Base-by-base conservation (phyloP, 2,888 invertebrate species). In the Lutraria lutraria region DNA sequence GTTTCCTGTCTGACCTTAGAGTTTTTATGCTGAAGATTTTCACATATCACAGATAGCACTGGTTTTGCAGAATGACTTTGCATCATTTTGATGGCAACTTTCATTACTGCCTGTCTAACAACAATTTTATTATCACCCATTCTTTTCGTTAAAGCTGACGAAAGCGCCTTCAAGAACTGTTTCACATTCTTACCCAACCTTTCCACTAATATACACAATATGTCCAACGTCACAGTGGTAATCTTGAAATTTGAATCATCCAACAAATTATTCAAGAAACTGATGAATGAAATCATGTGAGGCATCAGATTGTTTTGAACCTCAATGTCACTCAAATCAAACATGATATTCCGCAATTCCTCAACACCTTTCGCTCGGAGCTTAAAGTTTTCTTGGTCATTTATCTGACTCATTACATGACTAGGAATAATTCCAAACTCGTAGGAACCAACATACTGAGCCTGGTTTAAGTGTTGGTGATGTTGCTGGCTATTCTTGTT, bases 1-100 rank as follows among this genome's bases (percentile, higher is more conserved):
- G 98, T 97, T 95, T 98, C 98, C 96, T 98, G 98, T 87, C 98
- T 97, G 89, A 98, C 97, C 97, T 98, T 96, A 6, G 97, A 97
- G 91, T 97, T 97, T 89, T 96, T 95, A 91, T 97, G 96, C 60
- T 96, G 95, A 63, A 97, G 95, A 90, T 97, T 97, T 84, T 97
- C 97, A 86, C 97, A 96, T 72, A 97, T 95, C 90, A 97, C 97
- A 88, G 97, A 97, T n/a, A 97, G 94, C 54, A 97, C 97, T n/a
- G 97, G 95, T 90, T 97, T 97, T 6, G 97, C 97, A 81, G 96
- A 96, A 29, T 97, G 96, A 80, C 96, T 95, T 72, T 97, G 97
- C 97, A 97, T 97, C 88, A 97, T 95, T 84, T 96, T 96, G 92
- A 97, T 97, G 31, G 97, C 96, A 25, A 97, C 97, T 94, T 96